phyloP scores from a whole-genome alignment of 1,140 invertebrate species.

The Trichoplusia ni region DNA sequence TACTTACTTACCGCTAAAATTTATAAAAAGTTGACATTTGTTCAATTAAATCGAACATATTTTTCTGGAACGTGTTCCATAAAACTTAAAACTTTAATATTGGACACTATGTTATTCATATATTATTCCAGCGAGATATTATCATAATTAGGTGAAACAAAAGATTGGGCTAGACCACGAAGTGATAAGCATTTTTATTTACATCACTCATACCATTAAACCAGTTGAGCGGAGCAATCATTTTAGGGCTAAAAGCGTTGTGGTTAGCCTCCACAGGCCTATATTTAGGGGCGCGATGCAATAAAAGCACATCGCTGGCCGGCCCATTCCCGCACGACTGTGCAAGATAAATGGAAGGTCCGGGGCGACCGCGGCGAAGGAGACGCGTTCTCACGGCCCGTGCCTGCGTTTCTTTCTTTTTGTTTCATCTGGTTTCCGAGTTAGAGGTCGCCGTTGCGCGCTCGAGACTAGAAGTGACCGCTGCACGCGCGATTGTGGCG shows the following conservation, averaged over 20 bases:
- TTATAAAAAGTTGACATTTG: neutral
- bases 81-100: no score
- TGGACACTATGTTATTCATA: no score
- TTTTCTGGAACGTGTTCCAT: no score
- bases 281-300: conserved; percentile 77
- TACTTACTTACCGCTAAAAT: neutral
- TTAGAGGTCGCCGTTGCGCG: conserved; percentile 71
- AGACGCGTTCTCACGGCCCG: conserved; percentile 80
- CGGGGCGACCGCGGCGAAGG: conserved; percentile 56
- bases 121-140: no score
- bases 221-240: conserved; percentile 48
- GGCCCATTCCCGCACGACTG: conserved; percentile 77
- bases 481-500: conserved; percentile 64
- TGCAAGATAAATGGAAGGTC: conserved; percentile 78
- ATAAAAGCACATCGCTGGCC: conserved; percentile 77
- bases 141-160: no score
- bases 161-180: no score
- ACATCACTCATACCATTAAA: conserved; percentile 30
- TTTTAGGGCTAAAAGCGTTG: conserved; percentile 63
- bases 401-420: conserved; percentile 74
- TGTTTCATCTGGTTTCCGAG: conserved; percentile 76
- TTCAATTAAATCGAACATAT: neutral
- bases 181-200: conserved; percentile 3
- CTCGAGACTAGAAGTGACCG: conserved; percentile 71
- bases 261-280: conserved; percentile 59